A percentile compares a stretch with the other conserved stretches of the same genome.
Conservation (phyloP, 2,888 invertebrate genomes). For the Netelia inedita region DNA sequence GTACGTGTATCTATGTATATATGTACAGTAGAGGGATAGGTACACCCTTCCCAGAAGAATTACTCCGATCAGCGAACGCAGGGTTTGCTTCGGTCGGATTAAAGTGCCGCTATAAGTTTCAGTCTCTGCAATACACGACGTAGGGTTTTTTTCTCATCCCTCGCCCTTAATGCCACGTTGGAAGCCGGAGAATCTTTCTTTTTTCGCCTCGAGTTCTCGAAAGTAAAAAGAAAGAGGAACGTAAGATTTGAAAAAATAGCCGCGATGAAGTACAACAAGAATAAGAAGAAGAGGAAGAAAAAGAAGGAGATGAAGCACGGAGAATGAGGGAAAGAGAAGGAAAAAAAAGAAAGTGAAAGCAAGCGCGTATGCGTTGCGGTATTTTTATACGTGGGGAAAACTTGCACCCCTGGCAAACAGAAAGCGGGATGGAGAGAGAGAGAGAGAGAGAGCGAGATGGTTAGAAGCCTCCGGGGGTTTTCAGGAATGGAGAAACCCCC, state of each 20-base stretch:
- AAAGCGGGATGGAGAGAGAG: slow-evolving; percentile 8
- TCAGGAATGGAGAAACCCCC: slow-evolving; percentile 1
- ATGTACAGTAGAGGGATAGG: background rate
- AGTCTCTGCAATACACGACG: slow-evolving; percentile 31
- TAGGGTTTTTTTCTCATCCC: slow-evolving; percentile 24
- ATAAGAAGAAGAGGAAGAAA: background rate
- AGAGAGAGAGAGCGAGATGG: background rate
- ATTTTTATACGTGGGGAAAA: slow-evolving; percentile 46
- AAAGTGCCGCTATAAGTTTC: slow-evolving; percentile 56
- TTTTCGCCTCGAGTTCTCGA: slow-evolving; percentile 1
- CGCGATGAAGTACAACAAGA: background rate
- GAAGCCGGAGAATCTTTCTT: slow-evolving; percentile 28
- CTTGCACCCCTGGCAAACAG: slow-evolving; percentile 26
- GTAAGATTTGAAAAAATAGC: slow-evolving; percentile 3
- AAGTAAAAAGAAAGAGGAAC: background rate
- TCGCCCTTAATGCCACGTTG: background rate
- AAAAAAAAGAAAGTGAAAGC: slow-evolving; percentile 33
- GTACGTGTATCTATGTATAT: background rate
- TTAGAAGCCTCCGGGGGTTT: slow-evolving; percentile 15
- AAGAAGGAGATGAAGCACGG: background rate
- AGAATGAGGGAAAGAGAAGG: background rate
- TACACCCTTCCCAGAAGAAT: slow-evolving; percentile 40
- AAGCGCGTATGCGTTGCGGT: slow-evolving; percentile 18
- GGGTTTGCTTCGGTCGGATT: slow-evolving; percentile 46
- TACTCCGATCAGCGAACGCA: slow-evolving; percentile 46